Evolutionary conservation across 2,113 vertebrate species (phyloP), one percentile per base, ranked within the genome.

Genomic region (Pseudolaguvia tuberculata): DNA sequence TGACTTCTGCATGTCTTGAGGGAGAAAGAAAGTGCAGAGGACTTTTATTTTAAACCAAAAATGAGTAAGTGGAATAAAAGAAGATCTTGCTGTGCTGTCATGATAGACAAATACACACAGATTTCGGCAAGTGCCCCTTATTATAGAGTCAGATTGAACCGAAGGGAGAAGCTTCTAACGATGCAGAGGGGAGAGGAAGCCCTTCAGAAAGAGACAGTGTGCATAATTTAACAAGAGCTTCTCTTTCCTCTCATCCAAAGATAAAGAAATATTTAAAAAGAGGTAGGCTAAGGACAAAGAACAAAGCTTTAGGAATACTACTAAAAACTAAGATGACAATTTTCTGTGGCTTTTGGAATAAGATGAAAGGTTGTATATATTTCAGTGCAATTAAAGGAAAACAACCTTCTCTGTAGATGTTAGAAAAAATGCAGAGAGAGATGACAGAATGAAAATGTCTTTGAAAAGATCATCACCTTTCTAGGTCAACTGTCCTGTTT

Each of bases 1-100:
- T 72, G 67, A 75, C 47, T 67, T 27, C 1, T 58, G 63, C 35
- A 74, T 18, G 12, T 72, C 35, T 55, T 53, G 39, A 55, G 29
- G 66, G 42, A 58, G 29, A 61, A 74, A 42, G 17, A 70, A 31
- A 50, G 27, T 68, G 45, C 39, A 31, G 61, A 66, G 45, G 20
- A 50, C 7, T 29, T 35, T 20, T 76, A n/a, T n/a, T n/a, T 50
- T 47, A 11, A 29, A 25, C 35, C 53, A 66, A 21, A 51, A 45
- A 15, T 45, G 50, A 10, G 48, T 29, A 31, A 67, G n/a, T 29
- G 23, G 20, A 29, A 75, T 66, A 23, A 31, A 69, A 66, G 63
- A 67, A 59, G 18, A 71, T 56, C 70, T 53, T 6, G 52, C 65
- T 53, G 70, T 73, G 72, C 52, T 57, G 15, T n/a, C 67, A 70